Evolutionary conservation across 92 coral and sea anemone genomes (phyloP).

Genomic region (Epizoanthus stellaris): DNA sequence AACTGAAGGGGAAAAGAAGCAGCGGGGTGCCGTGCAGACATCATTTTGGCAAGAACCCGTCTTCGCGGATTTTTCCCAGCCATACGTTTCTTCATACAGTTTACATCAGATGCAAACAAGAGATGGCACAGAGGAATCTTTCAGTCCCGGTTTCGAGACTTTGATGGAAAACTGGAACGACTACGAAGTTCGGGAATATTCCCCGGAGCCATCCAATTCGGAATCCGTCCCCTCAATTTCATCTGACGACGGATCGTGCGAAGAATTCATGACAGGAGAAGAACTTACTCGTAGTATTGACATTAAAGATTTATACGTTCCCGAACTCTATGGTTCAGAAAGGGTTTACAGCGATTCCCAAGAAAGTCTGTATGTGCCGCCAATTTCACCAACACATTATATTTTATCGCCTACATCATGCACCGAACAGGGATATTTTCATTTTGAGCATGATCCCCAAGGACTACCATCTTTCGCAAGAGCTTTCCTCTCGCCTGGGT

Average conservation of each 20-base stretch:
- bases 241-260: conserved; percentile 73
- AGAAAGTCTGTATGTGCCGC: conserved; percentile 73
- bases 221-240: conserved; percentile 77
- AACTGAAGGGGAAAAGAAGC: conserved; percentile 43
- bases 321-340: conserved; percentile 87
- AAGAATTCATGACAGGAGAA: conserved; percentile 97
- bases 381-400: conserved; percentile 87
- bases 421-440: conserved; percentile 71
- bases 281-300: conserved; percentile 95
- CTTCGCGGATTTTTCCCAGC: conserved; percentile 51
- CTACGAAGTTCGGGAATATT: conserved; percentile 61
- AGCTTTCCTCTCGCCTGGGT: conserved; percentile 86
- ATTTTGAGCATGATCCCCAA: conserved; percentile 82
- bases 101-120: conserved; percentile 70
- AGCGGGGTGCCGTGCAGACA: conserved; percentile 68
- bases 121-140: conserved; percentile 56
- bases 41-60: conserved; percentile 90
- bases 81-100: conserved; percentile 51
- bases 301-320: conserved; percentile 95
- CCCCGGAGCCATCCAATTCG: conserved; percentile 46
- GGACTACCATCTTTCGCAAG: conserved; percentile 88
- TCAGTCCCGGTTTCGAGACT: conserved; percentile 59
- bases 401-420: conserved; percentile 74
- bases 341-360: conserved; percentile 68
- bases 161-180: conserved; percentile 80